Base-by-base conservation (phyloP, 2,888 invertebrate species). In the Pyrrhosoma nymphula region DNA sequence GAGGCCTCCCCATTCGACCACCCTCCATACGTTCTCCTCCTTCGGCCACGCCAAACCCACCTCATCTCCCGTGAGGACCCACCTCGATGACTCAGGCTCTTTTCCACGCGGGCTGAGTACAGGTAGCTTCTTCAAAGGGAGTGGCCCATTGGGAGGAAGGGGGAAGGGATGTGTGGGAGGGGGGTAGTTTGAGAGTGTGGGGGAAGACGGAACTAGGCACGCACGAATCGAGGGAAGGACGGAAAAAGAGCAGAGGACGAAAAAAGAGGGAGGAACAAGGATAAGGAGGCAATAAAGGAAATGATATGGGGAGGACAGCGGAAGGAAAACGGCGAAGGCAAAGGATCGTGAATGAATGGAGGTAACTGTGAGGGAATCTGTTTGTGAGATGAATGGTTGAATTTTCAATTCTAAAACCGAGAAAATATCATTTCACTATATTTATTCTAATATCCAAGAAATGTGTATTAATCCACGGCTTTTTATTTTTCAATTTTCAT, bases 1-100 rank as follows among this genome's bases (percentile, higher is more conserved):
- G 47, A 4, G 47, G 47, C 47, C 18, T 88, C 39, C 35, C 88
- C 55, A 35, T 88, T 26, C 88, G 16, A 47, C 30, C 88, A 88
- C 88, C 88, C 4, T 3, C 30, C 26, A 6, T 16, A 3, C 18
- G 18, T 30, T 35, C 91, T 14, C 39, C 26, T 8, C 88, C 90
- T 56, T n/a, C 56, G n/a, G 18, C 35, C n/a, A 18, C 56, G 39
- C 63, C 35, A 20, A 91, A 47, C 75, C 10, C 89, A 10, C 55
- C n/a, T 55, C 47, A 47, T 47, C 47, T 55, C 55, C 47, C 88
- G 88, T n/a, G 69, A 69, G 69, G 69, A 69, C 26, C 89, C 91
- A 6, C 35, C 63, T 23, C 75, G 47, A 93, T 93, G 93, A 93
- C 93, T 93, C 93, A 93, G 93, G 93, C 69, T 30, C 93, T 93